Evolutionary conservation across 2,888 invertebrate species (phyloP), one percentile per base, ranked within the genome.

Genomic region (Drosophila glabriapex): DNA sequence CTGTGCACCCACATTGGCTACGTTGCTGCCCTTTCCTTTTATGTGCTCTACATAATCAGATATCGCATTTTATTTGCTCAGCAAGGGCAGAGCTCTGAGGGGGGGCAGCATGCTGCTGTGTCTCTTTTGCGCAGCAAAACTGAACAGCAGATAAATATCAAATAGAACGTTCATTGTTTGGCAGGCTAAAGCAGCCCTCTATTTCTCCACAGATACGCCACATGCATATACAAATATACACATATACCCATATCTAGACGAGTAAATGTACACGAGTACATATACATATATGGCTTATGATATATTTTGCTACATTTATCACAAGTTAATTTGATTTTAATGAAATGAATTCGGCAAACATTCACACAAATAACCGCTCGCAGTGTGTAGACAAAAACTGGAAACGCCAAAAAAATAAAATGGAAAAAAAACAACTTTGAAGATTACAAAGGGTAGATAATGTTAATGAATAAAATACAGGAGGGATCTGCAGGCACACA

Each of bases 311-410:
- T 77, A 86, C 89, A 88, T 89, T 88, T 82, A 88, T 88, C 88
- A 89, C 83, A 87, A 88, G 88, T 89, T 85, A 88, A 88, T 88
- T 88, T 89, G 88, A 89, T 88, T 88, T 88, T 88, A 88, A 88
- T 88, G 88, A 89, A 88, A 88, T 83, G 83, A 88, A 83, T 83
- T 89, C 82, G 70, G 69, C 73, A 69, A 67, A 73, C 61, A 69
- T 60, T 67, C 54, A 71, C 54, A 65, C 49, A 68, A 53, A 70
- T 59, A 73, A 71, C 66, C 68, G 63, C 46, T 64, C 69, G 70
- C 60, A 59, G 49, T 63, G 67, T 68, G 72, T 73, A 77, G 62
- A 70, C 67, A 78, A 83, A 80, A 85, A 82, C 84, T 86, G 77
- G 83, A 79, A 82, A 80, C 52, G 62, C 75, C 73, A 61, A 61